These are phyloP conservation scores for Achatina immaculata DNA, from an alignment of 1,140 invertebrate species.

Conservation along the genomic window DNA sequence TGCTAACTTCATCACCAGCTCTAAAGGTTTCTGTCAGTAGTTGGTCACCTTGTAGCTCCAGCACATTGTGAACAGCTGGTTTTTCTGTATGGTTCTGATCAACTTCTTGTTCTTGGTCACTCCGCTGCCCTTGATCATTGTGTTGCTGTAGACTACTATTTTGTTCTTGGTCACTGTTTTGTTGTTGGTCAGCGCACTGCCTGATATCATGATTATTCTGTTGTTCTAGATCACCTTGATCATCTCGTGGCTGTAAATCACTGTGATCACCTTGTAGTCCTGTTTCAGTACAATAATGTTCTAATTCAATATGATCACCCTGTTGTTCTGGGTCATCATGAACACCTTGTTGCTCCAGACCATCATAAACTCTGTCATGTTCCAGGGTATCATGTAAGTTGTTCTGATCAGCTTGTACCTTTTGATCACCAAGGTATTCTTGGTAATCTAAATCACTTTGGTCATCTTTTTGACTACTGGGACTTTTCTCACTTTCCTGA, in stretches of 20 bases:
- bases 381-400: too few relatives aligned
- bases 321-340: background rate
- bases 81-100: background rate
- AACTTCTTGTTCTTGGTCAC: background rate
- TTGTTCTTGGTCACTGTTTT: too few relatives aligned
- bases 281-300: background rate
- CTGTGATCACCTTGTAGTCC: background rate
- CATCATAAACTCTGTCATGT: too few relatives aligned
- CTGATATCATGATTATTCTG: background rate
- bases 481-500: too few relatives aligned
- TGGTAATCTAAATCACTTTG: background rate
- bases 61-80: background rate
- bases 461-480: too few relatives aligned
- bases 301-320: background rate
- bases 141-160: too few relatives aligned
- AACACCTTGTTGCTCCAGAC: background rate
- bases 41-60: background rate
- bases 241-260: background rate
- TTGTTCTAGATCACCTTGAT: background rate
- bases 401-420: background rate
- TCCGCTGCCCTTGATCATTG: background rate
- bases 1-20: background rate
- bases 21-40: background rate
- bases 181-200: too few relatives aligned
- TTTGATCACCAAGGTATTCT: background rate